Base-by-base conservation (phyloP, 2,888 invertebrate species). In the Harpalus rubripes region DNA sequence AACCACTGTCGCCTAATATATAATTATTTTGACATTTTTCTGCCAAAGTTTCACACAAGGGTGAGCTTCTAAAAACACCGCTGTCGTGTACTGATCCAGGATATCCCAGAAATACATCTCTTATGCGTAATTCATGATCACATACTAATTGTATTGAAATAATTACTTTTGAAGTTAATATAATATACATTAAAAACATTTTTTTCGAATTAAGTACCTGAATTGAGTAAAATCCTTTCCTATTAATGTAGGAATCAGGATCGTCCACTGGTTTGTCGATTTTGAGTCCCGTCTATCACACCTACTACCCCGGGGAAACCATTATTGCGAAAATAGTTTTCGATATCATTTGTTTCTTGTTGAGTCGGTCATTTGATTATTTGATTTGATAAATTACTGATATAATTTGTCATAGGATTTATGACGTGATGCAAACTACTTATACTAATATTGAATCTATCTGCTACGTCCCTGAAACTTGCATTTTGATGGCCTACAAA, bases 81-180 rank as follows among this genome's bases (percentile, higher is more conserved):
- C 86, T 86, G 61, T 87, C 87, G 65, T 87, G 87, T 0, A 87
- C 87, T 12, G 87, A 87, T 72, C 86, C 87, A 18, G 87, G 87
- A 78, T 84, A 87, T 65, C 87, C 87, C 12, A 87, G 81, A 86
- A 86, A 85, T 32, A 81, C 68, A 56, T 86, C 85, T 44, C 79
- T 68, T 22, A 86, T 86, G 41, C 59, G 41, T 65, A 59, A 39
- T 39, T 85, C 32, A 59, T 81, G 81, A 52, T 86, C 81, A 81
- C 85, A 86, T 39, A 86, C 85, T 32, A 85, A 81, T 87, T 87
- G 79, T 82, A 86, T 85, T 86, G n/a, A 44, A 44, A 44, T 76
- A n/a, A n/a, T n/a, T n/a, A n/a, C n/a, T n/a, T n/a, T n/a, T n/a
- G n/a, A n/a, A n/a, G n/a, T n/a, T n/a, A n/a, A n/a, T n/a, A n/a